phyloP scores from a whole-genome alignment of 2,888 invertebrate species.

The Volucella bombylans region DNA sequence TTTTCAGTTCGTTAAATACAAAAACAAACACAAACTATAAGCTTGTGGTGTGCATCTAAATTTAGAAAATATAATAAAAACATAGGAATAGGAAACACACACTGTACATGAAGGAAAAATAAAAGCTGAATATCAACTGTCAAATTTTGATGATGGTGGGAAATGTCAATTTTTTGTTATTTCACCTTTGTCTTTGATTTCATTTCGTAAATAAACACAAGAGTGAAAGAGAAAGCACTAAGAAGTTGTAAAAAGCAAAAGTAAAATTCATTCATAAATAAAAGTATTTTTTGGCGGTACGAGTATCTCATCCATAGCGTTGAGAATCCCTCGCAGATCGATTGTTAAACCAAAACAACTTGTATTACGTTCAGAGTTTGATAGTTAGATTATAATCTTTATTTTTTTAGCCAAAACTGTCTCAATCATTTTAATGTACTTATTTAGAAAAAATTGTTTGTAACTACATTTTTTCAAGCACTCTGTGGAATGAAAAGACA shows the following conservation, averaged over 20 bases:
- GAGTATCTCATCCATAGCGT: slow-evolving; percentile 17
- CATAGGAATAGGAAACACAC: slow-evolving; percentile 61
- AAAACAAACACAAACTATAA: slow-evolving; percentile 47
- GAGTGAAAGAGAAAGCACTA: slow-evolving; percentile 38
- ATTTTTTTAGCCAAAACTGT: no score
- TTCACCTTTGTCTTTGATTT: neutral
- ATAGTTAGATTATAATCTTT: no score
- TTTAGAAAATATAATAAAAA: slow-evolving; percentile 70
- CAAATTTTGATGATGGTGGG: slow-evolving; percentile 36
- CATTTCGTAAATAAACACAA: slow-evolving; percentile 62
- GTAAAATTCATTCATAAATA: slow-evolving; percentile 56
- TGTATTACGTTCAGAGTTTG: no score
- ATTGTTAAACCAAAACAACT: neutral
- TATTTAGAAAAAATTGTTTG: no score
- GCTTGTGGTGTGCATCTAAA: slow-evolving; percentile 60
- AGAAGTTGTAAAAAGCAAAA: slow-evolving; percentile 23
- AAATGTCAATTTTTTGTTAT: slow-evolving; percentile 58
- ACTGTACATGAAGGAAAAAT: slow-evolving; percentile 48
- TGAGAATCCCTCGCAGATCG: neutral
- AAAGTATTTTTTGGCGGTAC: neutral
- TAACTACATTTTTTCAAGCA: no score
- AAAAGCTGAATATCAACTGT: slow-evolving; percentile 37
- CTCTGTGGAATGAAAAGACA: no score
- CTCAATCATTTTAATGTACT: no score
- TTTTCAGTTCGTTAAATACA: slow-evolving; percentile 44